Conservation (phyloP, 2,888 invertebrate genomes). For the Melanophora roralis region DNA sequence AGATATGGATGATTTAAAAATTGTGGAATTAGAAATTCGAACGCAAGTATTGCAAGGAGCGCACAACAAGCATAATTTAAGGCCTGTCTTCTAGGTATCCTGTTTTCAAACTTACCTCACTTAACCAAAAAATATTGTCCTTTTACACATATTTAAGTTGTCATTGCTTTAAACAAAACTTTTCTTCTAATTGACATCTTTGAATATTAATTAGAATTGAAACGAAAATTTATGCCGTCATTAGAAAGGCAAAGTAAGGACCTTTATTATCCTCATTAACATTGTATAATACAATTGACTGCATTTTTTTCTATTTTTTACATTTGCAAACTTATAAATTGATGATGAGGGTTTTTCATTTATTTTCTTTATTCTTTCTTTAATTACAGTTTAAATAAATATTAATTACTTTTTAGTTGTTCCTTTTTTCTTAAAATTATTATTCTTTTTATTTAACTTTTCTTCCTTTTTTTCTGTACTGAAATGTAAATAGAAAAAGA, state of each 20-base stretch:
- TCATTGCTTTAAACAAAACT: neutral
- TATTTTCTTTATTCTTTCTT: neutral
- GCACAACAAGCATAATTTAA: too few species aligned
- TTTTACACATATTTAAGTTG: too few species aligned
- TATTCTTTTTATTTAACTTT: neutral
- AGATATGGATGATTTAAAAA: too few species aligned
- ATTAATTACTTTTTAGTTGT: conserved; percentile 35
- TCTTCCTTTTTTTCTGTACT: conserved; percentile 10
- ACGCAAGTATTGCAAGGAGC: too few species aligned
- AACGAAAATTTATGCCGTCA: neutral
- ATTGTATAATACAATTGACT: conserved; percentile 20
- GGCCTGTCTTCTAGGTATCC: too few species aligned
- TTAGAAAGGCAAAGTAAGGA: neutral
- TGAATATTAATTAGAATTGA: neutral
- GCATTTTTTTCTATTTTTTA: conserved; percentile 16
- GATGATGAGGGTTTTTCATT: neutral
- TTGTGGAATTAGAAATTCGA: too few species aligned
- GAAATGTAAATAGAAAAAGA: conserved; percentile 26
- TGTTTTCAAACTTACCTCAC: too few species aligned
- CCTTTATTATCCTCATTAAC: conserved; percentile 28
- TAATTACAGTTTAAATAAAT: conserved; percentile 36
- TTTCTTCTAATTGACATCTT: neutral
- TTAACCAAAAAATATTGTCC: too few species aligned
- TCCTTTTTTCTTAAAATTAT: neutral
- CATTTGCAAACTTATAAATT: conserved; percentile 3